These are phyloP conservation scores for Vulpes ferrilata DNA, from an alignment of 2,113 vertebrate genomes.

Conservation along the genomic window DNA sequence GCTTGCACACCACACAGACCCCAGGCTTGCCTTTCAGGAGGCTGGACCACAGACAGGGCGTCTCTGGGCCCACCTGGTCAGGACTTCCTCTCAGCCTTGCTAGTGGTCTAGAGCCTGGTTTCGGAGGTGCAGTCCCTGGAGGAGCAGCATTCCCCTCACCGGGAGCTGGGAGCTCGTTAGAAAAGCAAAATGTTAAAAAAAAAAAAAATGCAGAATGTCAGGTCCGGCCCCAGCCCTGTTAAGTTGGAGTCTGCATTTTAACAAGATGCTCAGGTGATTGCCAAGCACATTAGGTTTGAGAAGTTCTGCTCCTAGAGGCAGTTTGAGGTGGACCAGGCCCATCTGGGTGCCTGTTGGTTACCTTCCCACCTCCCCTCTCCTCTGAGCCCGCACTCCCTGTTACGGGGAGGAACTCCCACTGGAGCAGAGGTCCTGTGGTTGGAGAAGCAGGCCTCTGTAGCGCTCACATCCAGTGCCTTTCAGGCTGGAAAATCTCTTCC, in stretches of 20 bases:
- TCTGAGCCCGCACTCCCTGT: constrained; percentile 43
- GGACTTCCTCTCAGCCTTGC: background rate
- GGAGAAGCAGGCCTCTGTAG: background rate
- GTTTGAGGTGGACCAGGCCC: background rate
- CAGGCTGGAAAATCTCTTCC: background rate
- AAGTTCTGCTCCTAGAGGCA: background rate
- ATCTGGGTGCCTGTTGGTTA: background rate
- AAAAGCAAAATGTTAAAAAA: background rate
- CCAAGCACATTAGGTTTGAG: background rate
- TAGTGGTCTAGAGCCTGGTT: background rate
- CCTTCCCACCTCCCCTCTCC: background rate
- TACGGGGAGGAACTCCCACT: background rate
- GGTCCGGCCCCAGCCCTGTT: background rate
- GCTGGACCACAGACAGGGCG: background rate
- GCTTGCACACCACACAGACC: background rate
- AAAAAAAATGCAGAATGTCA: background rate
- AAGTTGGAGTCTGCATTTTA: background rate
- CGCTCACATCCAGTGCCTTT: background rate
- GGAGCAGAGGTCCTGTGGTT: background rate
- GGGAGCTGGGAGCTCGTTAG: background rate
- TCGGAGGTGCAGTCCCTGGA: background rate
- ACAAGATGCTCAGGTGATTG: background rate
- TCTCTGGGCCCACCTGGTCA: background rate
- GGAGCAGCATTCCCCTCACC: background rate
- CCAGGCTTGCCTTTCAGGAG: background rate